These are phyloP conservation scores for Alca torda DNA, from an alignment of 2,797 vertebrate species.

Conservation along the genomic window DNA sequence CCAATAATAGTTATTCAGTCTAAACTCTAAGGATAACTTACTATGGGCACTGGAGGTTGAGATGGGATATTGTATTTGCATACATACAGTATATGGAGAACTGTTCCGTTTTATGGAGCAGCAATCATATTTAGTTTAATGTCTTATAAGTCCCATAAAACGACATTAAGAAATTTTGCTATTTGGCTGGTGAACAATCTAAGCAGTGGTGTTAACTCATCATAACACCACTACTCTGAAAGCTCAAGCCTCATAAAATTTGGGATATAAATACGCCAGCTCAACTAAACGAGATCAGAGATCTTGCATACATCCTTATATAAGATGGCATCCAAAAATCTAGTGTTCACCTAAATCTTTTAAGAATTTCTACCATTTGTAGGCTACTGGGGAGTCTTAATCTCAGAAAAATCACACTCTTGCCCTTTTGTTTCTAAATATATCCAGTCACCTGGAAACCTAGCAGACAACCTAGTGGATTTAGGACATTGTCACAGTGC, in stretches of 20 bases:
- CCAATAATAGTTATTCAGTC: slow-evolving; percentile 67
- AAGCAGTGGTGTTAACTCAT: slow-evolving; percentile 76
- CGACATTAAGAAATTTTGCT: slow-evolving; percentile 75
- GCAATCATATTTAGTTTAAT: slow-evolving; percentile 79
- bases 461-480: not conserved
- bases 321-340: not conserved
- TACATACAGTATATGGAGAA: slow-evolving; percentile 69
- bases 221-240: slow-evolving; percentile 69
- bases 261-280: slow-evolving; percentile 73
- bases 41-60: slow-evolving; percentile 66
- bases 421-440: not conserved
- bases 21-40: slow-evolving; percentile 69
- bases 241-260: slow-evolving; percentile 75
- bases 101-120: slow-evolving; percentile 75
- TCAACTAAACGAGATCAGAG: slow-evolving; percentile 67
- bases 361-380: not conserved
- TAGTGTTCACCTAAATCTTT: not conserved
- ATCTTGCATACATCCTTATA: slow-evolving; percentile 17
- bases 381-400: not conserved
- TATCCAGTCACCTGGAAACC: not conserved
- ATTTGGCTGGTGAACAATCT: slow-evolving; percentile 76
- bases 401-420: not conserved
- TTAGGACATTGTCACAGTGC: not conserved
- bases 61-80: slow-evolving; percentile 73
- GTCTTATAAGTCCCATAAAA: slow-evolving; percentile 78